A percentile compares a stretch with the other conserved stretches of the same genome.
These are phyloP conservation scores for Xerus inauris DNA, from an alignment of 2,113 vertebrate genomes.

Conservation along the genomic window DNA sequence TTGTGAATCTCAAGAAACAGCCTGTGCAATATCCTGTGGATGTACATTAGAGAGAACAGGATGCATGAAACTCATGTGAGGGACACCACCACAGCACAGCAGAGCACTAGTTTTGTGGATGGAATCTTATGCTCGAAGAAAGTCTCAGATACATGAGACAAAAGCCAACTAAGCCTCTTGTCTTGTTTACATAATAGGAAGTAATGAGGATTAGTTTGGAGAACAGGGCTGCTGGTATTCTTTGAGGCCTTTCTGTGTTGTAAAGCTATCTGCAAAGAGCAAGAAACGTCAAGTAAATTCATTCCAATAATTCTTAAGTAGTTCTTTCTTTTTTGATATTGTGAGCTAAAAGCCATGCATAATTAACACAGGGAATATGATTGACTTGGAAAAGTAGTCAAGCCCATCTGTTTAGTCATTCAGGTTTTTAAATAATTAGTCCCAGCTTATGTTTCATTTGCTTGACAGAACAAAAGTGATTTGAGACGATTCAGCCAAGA, in stretches of 20 bases:
- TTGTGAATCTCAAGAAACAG: not conserved
- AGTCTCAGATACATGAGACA: not conserved
- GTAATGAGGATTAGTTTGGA: not conserved
- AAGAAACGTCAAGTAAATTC: not conserved
- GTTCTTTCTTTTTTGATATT: not conserved
- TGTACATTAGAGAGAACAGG: not conserved
- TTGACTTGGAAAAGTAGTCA: not conserved
- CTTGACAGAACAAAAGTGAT: slow-evolving; percentile 44
- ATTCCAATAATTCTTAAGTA: not conserved
- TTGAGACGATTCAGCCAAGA: slow-evolving; percentile 37
- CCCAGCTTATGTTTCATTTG: slow-evolving; percentile 33
- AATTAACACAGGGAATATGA: slow-evolving; percentile 7
- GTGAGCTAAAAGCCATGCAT: not conserved
- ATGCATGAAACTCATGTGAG: not conserved
- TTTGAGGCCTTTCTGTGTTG: not conserved
- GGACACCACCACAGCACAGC: not conserved
- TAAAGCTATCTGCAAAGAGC: not conserved
- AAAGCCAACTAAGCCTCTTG: not conserved
- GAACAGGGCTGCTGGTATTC: not conserved
- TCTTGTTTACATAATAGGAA: not conserved
- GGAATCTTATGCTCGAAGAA: not conserved
- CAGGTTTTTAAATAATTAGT: slow-evolving; percentile 31
- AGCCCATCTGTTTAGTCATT: slow-evolving; percentile 34
- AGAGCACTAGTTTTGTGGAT: not conserved
- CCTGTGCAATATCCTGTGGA: not conserved